These are phyloP conservation scores for Eurytoma adleriae DNA, from an alignment of 2,888 invertebrate species.

Conservation along the genomic window DNA sequence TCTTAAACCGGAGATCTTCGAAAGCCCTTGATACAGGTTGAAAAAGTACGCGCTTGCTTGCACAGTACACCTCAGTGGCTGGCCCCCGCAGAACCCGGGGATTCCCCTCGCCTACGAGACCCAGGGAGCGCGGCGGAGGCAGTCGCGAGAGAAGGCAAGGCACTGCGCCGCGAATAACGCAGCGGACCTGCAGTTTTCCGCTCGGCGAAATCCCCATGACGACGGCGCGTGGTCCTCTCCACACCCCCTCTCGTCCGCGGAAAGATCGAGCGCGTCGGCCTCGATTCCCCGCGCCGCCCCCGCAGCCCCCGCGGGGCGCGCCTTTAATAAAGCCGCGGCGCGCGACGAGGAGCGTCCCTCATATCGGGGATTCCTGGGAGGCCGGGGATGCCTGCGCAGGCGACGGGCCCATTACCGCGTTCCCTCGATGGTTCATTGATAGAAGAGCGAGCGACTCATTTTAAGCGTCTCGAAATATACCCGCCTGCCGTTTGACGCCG, in stretches of 20 bases:
- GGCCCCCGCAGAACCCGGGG: too few relatives aligned
- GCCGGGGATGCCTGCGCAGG: constrained; percentile 65
- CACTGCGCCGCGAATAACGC: too few relatives aligned
- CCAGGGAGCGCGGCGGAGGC: too few relatives aligned
- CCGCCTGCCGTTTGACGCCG: too few relatives aligned
- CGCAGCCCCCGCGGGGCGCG: constrained; percentile 43
- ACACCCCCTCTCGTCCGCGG: background rate
- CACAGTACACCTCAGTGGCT: too few relatives aligned
- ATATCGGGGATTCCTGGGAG: constrained; percentile 72
- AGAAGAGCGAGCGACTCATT: constrained; percentile 51
- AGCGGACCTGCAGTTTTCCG: background rate
- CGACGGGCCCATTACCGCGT: constrained; percentile 61
- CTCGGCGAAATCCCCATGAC: constrained; percentile 5
- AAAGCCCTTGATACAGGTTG: too few relatives aligned
- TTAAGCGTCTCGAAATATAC: constrained; percentile 44
- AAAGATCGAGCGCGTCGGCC: background rate
- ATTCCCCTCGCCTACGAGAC: too few relatives aligned
- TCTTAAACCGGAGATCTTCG: too few relatives aligned
- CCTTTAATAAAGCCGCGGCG: constrained; percentile 69
- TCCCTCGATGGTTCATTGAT: constrained; percentile 63
- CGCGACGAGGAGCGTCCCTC: constrained; percentile 58
- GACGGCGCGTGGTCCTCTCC: background rate
- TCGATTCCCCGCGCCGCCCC: background rate
- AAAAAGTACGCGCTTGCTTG: too few relatives aligned
- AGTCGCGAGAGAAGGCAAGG: too few relatives aligned